Percentiles rank a stretch among this genome's conserved stretches.
Conservation (phyloP, 2,888 invertebrate species). For the Tanypteryx hageni region DNA sequence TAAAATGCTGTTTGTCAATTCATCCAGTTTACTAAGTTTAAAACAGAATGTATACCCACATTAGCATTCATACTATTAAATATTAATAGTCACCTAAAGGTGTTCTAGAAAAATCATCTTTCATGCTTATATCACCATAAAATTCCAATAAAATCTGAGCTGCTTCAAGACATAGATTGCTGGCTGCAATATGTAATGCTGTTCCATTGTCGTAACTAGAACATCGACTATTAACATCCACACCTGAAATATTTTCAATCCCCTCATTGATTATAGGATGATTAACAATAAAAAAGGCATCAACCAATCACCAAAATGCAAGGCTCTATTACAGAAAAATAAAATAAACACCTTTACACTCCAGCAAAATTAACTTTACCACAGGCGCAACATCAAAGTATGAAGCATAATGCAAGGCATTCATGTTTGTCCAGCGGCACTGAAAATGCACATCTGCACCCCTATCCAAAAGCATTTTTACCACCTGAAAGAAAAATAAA, state of each 20-base stretch:
- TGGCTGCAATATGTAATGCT: slow-evolving; percentile 76
- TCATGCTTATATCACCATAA: slow-evolving; percentile 67
- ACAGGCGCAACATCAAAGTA: slow-evolving; percentile 76
- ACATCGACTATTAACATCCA: slow-evolving; percentile 75
- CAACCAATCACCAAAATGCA: neutral
- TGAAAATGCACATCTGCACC: slow-evolving; percentile 75
- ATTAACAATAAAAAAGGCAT: neutral
- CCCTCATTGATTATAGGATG: neutral
- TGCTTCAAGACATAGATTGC: slow-evolving; percentile 75
- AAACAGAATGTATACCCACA: neutral
- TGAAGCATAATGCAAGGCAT: slow-evolving; percentile 76
- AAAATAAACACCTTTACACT: slow-evolving; percentile 70
- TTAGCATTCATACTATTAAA: slow-evolving; percentile 5
- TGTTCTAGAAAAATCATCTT: slow-evolving; percentile 68
- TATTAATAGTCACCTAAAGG: slow-evolving; percentile 32
- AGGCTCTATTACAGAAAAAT: neutral
- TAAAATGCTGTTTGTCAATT: no score
- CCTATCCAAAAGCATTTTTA: slow-evolving; percentile 70
- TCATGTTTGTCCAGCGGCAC: slow-evolving; percentile 77
- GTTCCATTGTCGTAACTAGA: slow-evolving; percentile 76
- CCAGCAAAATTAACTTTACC: slow-evolving; percentile 73
- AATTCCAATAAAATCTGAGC: slow-evolving; percentile 71
- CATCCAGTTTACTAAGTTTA: no score
- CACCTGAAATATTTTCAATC: slow-evolving; percentile 66
- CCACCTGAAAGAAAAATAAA: slow-evolving; percentile 69